phyloP scores from a whole-genome alignment of 2,113 vertebrate species.

The Chelonoidis abingdonii region DNA sequence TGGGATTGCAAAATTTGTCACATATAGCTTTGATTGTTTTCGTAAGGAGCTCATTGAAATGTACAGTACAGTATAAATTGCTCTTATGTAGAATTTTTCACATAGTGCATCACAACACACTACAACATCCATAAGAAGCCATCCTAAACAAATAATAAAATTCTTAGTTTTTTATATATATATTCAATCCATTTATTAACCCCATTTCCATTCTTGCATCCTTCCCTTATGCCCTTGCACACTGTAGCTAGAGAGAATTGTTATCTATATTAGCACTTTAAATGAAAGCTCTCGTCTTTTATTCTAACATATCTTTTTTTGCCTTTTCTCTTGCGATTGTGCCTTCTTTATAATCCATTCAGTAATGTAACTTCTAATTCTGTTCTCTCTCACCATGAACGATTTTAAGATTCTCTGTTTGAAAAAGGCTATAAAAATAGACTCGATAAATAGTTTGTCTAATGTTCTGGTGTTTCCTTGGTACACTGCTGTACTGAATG shows the following conservation, averaged over 20 bases:
- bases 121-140: neutral
- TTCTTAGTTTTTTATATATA: neutral
- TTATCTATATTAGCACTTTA: neutral
- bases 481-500: neutral
- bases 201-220: neutral
- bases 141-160: neutral
- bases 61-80: neutral
- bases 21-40: neutral
- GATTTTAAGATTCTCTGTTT: conserved; percentile 56
- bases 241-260: neutral
- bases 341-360: neutral
- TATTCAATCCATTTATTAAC: neutral
- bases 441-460: conserved; percentile 56
- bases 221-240: neutral
- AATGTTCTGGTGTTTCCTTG: conserved; percentile 51
- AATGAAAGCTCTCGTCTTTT: neutral
- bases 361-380: conserved; percentile 66
- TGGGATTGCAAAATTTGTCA: neutral
- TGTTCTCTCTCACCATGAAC: conserved; percentile 53
- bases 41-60: neutral
- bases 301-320: conserved; percentile 10
- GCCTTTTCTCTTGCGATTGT: conserved; percentile 36
- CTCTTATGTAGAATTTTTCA: neutral
- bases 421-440: conserved; percentile 58
- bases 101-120: neutral